Evolutionary conservation across 2,888 invertebrate genomes (phyloP).

Genomic region (Trilocha varians): DNA sequence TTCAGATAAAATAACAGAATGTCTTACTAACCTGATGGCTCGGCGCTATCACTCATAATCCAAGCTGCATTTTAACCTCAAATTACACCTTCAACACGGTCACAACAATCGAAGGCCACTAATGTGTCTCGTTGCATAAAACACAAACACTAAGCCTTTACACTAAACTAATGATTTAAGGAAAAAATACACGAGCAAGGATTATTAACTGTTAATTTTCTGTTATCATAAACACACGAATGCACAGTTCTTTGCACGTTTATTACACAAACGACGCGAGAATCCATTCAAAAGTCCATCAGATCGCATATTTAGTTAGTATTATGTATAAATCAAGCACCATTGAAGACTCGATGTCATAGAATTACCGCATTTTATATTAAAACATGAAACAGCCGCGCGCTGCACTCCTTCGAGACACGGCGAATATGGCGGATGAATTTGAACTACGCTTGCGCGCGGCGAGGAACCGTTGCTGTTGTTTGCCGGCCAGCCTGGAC

Average conservation of each 20-base stretch:
- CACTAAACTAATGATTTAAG: slow-evolving; percentile 43
- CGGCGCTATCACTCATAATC: slow-evolving; percentile 68
- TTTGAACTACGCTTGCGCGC: slow-evolving; percentile 69
- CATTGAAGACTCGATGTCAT: slow-evolving; percentile 48
- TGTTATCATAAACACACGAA: slow-evolving; percentile 71
- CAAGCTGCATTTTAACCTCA: slow-evolving; percentile 72
- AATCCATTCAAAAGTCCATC: slow-evolving; percentile 45
- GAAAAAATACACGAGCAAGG: slow-evolving; percentile 59
- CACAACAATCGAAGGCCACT: slow-evolving; percentile 67
- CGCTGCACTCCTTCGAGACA: slow-evolving; percentile 70
- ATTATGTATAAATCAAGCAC: slow-evolving; percentile 47
- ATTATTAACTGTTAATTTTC: slow-evolving; percentile 50
- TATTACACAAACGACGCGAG: slow-evolving; percentile 56
- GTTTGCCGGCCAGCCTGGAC: slow-evolving; percentile 14
- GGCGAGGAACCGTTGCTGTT: slow-evolving; percentile 28
- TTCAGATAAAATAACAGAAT: slow-evolving; percentile 48
- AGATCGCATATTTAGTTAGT: slow-evolving; percentile 55
- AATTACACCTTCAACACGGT: slow-evolving; percentile 63
- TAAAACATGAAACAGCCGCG: slow-evolving; percentile 67
- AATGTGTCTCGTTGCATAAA: slow-evolving; percentile 67
- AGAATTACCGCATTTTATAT: slow-evolving; percentile 60
- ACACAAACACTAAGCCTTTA: slow-evolving; percentile 55
- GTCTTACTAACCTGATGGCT: slow-evolving; percentile 66
- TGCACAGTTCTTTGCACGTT: slow-evolving; percentile 68
- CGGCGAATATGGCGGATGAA: slow-evolving; percentile 73